Conservation (phyloP, 2,113 vertebrate species). For the Ariopsis seemanni region DNA sequence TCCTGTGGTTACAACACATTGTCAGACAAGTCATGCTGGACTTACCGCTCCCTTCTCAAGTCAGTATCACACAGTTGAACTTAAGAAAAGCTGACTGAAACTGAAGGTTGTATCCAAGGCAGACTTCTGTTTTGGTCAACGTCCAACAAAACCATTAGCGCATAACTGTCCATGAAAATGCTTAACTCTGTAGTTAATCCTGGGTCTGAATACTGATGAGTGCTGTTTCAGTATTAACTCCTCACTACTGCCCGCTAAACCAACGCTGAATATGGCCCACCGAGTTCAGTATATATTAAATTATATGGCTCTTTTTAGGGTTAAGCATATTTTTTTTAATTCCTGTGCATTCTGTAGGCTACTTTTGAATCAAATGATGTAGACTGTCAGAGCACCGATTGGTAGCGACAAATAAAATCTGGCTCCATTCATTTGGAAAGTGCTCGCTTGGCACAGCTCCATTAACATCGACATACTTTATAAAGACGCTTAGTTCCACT, state of each 20-base stretch:
- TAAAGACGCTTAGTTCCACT: not conserved
- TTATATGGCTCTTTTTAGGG: conserved; percentile 26
- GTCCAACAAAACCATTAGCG: conserved; percentile 16
- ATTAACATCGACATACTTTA: conserved; percentile 28
- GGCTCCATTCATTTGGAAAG: conserved; percentile 43
- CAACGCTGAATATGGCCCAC: not conserved
- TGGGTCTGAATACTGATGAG: conserved; percentile 1
- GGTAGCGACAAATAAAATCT: conserved; percentile 42
- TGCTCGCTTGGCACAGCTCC: conserved; percentile 49
- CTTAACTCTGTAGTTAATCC: not conserved
- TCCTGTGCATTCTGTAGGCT: conserved; percentile 30
- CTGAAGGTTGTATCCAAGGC: not conserved
- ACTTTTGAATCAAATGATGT: conserved; percentile 23
- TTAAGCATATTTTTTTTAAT: conserved; percentile 37
- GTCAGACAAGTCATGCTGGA: not conserved
- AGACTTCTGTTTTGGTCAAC: not conserved
- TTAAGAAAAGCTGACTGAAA: not conserved
- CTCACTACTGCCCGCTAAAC: not conserved
- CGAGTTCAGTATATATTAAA: conserved; percentile 15
- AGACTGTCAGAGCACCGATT: not conserved
- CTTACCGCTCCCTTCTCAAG: not conserved
- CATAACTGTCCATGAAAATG: not conserved
- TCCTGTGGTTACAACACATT: not conserved
- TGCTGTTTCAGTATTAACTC: not conserved
- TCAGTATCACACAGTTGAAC: not conserved